Conservation (phyloP, 2,888 invertebrate genomes). For the Ellobium chinense region DNA sequence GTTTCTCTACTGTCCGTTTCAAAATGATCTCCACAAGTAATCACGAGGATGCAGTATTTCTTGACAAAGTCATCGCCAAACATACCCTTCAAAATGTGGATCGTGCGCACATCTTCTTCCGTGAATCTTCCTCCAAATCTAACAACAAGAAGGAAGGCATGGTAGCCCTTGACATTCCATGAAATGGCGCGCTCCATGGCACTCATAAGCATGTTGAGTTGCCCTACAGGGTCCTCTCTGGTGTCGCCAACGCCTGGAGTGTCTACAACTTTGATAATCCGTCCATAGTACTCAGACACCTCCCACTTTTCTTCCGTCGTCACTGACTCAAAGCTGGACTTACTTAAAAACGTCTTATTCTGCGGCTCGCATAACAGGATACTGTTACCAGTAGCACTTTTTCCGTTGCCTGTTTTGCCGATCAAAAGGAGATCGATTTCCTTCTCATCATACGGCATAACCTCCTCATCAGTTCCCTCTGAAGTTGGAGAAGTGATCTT, state of each 20-base stretch:
- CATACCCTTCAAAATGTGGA: neutral
- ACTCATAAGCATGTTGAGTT: neutral
- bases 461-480: too few species aligned
- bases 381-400: too few species aligned
- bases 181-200: neutral
- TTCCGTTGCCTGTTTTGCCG: too few species aligned
- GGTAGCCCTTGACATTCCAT: neutral
- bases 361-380: too few species aligned
- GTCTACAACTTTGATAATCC: neutral
- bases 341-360: too few species aligned
- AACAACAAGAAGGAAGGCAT: neutral
- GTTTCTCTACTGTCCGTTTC: neutral
- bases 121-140: neutral
- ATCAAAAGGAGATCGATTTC: too few species aligned
- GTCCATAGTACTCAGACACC: neutral
- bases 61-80: constrained; percentile 8
- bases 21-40: constrained; percentile 1
- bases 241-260: constrained; percentile 1
- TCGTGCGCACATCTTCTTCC: neutral
- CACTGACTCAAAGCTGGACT: too few species aligned
- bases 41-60: neutral
- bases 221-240: neutral
- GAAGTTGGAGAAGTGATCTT: too few species aligned
- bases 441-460: too few species aligned
- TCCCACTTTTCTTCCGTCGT: neutral